Percentiles rank a stretch among this genome's conserved stretches.
Evolutionary conservation across 2,113 vertebrate genomes (phyloP).

Genomic region (Megaceryle maxima): DNA sequence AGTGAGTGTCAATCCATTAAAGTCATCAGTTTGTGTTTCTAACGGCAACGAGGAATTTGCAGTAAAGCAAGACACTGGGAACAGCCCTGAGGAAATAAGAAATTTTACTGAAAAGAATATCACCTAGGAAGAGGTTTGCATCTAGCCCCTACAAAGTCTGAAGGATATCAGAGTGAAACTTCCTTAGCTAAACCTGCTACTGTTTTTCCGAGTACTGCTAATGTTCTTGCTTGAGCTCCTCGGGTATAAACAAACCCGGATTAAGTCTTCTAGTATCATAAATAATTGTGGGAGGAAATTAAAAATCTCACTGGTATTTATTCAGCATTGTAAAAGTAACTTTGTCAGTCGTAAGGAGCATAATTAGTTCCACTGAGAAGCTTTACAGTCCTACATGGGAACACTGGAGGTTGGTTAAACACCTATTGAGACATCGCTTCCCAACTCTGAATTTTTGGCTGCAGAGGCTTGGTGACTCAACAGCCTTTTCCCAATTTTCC

Average conservation of each 20-base stretch:
- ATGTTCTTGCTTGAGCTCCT: neutral
- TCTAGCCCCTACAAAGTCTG: neutral
- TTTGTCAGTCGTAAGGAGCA: neutral
- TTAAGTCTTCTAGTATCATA: neutral
- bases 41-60: neutral
- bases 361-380: constrained; percentile 15
- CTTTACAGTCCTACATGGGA: neutral
- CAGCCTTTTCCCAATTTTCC: neutral
- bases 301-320: neutral
- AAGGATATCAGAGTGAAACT: neutral
- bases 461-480: neutral
- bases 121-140: neutral
- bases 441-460: neutral
- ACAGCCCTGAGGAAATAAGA: neutral
- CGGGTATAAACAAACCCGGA: neutral
- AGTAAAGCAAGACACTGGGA: neutral
- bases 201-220: neutral
- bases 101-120: neutral
- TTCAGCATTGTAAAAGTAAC: neutral
- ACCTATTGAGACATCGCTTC: neutral
- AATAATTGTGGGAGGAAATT: neutral
- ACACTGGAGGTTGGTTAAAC: neutral
- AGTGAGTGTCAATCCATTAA: neutral
- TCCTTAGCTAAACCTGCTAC: neutral
- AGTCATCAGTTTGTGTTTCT: neutral